These are phyloP conservation scores for Turritopsis rubra DNA, from an alignment of 30 jellyfish, hydroid and myxozoan genomes.

Conservation along the genomic window DNA sequence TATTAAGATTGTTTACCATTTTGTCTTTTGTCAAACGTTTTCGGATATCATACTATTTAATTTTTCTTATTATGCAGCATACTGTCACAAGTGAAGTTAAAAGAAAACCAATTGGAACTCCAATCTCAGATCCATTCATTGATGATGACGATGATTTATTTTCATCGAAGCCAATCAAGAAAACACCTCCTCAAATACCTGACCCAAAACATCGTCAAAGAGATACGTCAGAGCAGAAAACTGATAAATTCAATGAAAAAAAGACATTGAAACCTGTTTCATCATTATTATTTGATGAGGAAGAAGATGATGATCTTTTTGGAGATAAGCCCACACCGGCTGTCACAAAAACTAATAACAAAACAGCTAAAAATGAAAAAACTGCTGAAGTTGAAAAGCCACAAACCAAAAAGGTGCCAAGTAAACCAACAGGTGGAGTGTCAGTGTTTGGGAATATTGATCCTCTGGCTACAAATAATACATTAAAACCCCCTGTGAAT, in stretches of 20 bases:
- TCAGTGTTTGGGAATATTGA: neutral
- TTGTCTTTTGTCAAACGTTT: no score
- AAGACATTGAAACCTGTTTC: neutral
- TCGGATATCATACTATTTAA: no score
- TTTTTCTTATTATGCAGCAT: neutral
- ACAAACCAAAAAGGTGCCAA: neutral
- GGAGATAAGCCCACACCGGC: constrained; percentile 2
- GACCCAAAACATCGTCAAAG: neutral
- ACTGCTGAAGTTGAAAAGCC: neutral
- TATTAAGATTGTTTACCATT: neutral
- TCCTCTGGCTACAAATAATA: neutral
- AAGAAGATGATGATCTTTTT: constrained; percentile 32
- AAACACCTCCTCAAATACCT: neutral
- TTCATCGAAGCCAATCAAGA: constrained; percentile 13
- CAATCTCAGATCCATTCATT: constrained; percentile 35
- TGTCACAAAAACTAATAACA: constrained; percentile 12
- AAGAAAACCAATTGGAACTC: constrained; percentile 21
- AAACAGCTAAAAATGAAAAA: constrained; percentile 9
- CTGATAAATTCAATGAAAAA: neutral
- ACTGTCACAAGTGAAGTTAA: constrained; percentile 1
- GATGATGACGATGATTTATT: constrained; percentile 48
- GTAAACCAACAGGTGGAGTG: neutral
- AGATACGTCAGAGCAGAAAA: neutral
- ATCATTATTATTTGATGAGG: neutral
- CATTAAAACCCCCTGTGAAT: neutral